A percentile compares a stretch with the other conserved stretches of the same genome.
phyloP scores from a whole-genome alignment of 2,888 invertebrate genomes.

The Gymnoscelis rufifasciata region DNA sequence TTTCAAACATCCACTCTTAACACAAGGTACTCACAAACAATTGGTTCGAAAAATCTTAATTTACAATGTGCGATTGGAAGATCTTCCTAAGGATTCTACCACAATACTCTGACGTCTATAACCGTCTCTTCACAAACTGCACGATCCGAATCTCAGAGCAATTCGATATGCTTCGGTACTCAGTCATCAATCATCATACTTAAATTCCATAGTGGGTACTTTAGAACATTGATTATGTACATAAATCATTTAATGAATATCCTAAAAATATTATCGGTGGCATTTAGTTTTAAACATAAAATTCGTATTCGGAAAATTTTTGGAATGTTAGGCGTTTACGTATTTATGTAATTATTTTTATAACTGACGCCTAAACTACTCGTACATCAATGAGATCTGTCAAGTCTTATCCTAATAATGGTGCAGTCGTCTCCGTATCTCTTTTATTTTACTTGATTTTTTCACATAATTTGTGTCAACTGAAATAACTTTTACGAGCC shows the following conservation, averaged over 20 bases:
- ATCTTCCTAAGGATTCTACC: constrained; percentile 62
- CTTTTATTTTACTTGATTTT: not conserved
- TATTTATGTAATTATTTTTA: constrained; percentile 10
- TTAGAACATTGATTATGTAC: constrained; percentile 20
- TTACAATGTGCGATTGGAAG: constrained; percentile 58
- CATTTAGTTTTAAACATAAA: constrained; percentile 38
- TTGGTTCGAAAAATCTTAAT: constrained; percentile 46
- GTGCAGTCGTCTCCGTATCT: not conserved
- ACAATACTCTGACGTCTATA: constrained; percentile 51
- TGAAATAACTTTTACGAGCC: too few relatives aligned
- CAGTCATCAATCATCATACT: constrained; percentile 37
- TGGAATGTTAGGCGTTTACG: constrained; percentile 55
- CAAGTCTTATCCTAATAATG: constrained; percentile 22
- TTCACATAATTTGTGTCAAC: not conserved
- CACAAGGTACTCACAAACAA: constrained; percentile 35
- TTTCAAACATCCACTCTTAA: constrained; percentile 40
- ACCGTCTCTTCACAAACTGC: constrained; percentile 46
- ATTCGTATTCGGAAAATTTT: constrained; percentile 40
- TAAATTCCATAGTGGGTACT: constrained; percentile 23
- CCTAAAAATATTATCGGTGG: constrained; percentile 54
- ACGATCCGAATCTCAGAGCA: constrained; percentile 34
- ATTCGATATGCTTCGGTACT: constrained; percentile 59
- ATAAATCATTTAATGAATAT: constrained; percentile 24
- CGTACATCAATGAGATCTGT: constrained; percentile 60
- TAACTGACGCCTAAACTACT: constrained; percentile 39